phyloP scores from a whole-genome alignment of 2,888 invertebrate genomes.

The Nesidiocoris tenuis region DNA sequence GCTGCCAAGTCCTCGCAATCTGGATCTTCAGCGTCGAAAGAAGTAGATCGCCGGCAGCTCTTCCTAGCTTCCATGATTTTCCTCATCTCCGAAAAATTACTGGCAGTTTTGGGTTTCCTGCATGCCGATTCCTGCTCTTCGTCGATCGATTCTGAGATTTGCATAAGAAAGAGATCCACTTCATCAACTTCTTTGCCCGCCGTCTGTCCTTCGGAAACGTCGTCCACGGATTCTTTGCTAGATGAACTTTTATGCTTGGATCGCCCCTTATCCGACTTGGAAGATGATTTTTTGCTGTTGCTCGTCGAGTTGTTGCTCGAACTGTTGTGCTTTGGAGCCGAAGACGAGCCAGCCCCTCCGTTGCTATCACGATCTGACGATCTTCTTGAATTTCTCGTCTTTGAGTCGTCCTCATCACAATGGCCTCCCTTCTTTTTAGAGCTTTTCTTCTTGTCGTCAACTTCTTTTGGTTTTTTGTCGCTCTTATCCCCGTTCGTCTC shows the following conservation, averaged over 20 bases:
- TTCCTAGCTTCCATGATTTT: slow-evolving; percentile 67
- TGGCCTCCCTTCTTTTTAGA: slow-evolving; percentile 45
- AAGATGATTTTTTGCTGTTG: slow-evolving; percentile 11
- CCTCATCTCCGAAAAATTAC: slow-evolving; percentile 67
- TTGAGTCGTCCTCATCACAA: slow-evolving; percentile 57
- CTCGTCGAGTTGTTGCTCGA: not conserved
- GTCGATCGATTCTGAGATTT: slow-evolving; percentile 45
- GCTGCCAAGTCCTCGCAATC: not conserved
- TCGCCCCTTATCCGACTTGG: slow-evolving; percentile 13
- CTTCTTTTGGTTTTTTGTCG: slow-evolving; percentile 24
- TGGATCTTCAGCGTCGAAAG: not conserved
- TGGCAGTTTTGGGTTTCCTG: slow-evolving; percentile 69
- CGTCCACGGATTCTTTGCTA: not conserved
- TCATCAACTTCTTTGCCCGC: slow-evolving; percentile 22
- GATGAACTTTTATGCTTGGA: slow-evolving; percentile 6
- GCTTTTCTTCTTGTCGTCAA: slow-evolving; percentile 34
- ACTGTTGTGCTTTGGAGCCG: not conserved
- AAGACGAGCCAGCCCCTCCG: slow-evolving; percentile 56
- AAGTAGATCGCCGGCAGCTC: slow-evolving; percentile 52
- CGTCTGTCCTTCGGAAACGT: not conserved
- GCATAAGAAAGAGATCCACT: slow-evolving; percentile 43
- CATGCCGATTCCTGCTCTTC: slow-evolving; percentile 15
- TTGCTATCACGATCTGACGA: slow-evolving; percentile 80
- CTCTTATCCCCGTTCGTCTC: slow-evolving; percentile 15
- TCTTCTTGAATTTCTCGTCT: slow-evolving; percentile 65